Evolutionary conservation across 2,888 invertebrate genomes (phyloP).

Genomic region (Carterocephalus palaemon): DNA sequence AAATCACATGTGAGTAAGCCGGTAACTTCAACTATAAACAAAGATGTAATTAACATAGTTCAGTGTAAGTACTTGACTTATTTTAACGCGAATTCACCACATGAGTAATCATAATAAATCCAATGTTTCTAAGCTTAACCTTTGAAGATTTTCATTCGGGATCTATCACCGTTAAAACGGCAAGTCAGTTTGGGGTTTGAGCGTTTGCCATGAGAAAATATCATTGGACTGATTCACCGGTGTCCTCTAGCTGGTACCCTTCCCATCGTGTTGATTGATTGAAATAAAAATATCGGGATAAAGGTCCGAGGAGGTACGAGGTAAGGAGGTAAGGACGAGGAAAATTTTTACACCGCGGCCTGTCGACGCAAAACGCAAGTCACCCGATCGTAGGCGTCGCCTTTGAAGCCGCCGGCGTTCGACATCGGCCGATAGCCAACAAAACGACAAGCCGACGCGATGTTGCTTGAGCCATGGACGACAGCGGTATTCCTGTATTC

Average conservation of each 20-base stretch:
- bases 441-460: conserved; percentile 60
- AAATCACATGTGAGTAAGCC: too few relatives aligned
- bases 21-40: too few relatives aligned
- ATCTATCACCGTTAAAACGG: too few relatives aligned
- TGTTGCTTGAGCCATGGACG: conserved; percentile 39
- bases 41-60: too few relatives aligned
- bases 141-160: too few relatives aligned
- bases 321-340: conserved; percentile 43
- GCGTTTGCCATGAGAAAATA: neutral
- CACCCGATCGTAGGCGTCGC: conserved; percentile 60
- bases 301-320: too few relatives aligned
- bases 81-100: too few relatives aligned
- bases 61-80: too few relatives aligned
- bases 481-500: conserved; percentile 33
- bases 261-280: conserved; percentile 18
- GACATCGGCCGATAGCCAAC: conserved; percentile 71
- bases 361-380: conserved; percentile 59
- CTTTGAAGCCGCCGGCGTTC: conserved; percentile 76
- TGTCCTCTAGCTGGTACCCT: conserved; percentile 10
- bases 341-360: conserved; percentile 51
- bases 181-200: neutral
- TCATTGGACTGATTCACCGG: conserved; percentile 12
- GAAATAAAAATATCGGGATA: conserved; percentile 25
- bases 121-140: too few relatives aligned
- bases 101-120: too few relatives aligned